Base-by-base conservation (phyloP, 2,797 vertebrate genomes). In the Streptopelia turtur region DNA sequence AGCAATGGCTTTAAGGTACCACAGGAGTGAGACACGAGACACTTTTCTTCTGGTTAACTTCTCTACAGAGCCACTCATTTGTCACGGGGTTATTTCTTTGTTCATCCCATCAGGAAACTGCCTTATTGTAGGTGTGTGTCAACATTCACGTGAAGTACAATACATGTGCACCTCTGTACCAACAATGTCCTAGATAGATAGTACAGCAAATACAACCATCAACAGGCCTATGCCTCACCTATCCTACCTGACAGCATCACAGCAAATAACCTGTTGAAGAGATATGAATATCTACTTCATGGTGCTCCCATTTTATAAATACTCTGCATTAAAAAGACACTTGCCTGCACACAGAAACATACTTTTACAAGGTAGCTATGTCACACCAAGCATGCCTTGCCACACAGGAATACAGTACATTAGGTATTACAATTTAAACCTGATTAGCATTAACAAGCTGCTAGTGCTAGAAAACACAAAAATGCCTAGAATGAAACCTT, bases 21-120 rank as follows among this genome's bases (percentile, higher is more conserved):
- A 13, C 16, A n/a, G 0, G 0, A 37, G 18, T 31, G 16, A 71
- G 16, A 72, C 6, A 47, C 21, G 14, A 70, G 28, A 68, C 13
- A 35, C 24, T 61, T 13, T 59, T 77, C 31, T 21, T 71, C 47
- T 15, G 20, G 33, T 52, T 69, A 50, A 64, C 39, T 69, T 78
- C 43, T 20, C 24, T 5, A 53, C 10, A 63, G 35, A 60, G 57
- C 65, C 81, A 33, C 33, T 75, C 15, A 41, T 39, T 25, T 59
- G 55, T 14, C 57, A 43, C 1, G 3, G 47, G 18, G 6, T 16
- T 17, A 39, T 69, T 86, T 71, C 53, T 63, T 41, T 39, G 39
- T 22, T 71, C 25, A 75, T 63, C 33, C 28, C 37, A 17, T 23
- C 27, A 31, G 3, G 9, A 50, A 70, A 30, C 17, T 41, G 39